These are phyloP conservation scores for Capromys pilorides DNA, from an alignment of 2,797 vertebrate species.

Conservation along the genomic window DNA sequence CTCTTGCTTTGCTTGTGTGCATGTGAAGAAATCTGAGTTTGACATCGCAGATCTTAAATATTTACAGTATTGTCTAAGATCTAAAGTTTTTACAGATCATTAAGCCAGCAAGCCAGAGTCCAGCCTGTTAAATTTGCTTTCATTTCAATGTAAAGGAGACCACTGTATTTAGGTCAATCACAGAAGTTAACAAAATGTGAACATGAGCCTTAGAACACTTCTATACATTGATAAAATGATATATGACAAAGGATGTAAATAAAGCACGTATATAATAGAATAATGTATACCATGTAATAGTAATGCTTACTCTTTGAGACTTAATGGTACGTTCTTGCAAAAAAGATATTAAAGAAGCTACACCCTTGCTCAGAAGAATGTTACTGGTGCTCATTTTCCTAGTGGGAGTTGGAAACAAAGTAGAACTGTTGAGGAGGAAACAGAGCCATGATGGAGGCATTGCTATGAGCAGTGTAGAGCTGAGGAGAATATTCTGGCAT, in stretches of 20 bases:
- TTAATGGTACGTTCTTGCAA: not conserved
- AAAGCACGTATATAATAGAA: not conserved
- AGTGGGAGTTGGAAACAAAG: not conserved
- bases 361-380: not conserved
- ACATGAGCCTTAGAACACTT: not conserved
- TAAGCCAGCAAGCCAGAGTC: constrained; percentile 18
- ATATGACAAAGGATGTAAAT: not conserved
- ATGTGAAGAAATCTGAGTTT: constrained; percentile 22
- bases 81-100: constrained; percentile 24
- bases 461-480: too few relatives aligned
- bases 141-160: not conserved
- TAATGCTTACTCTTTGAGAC: not conserved
- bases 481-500: not conserved
- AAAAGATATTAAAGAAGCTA: not conserved
- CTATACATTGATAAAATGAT: not conserved
- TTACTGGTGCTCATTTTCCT: not conserved
- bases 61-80: not conserved
- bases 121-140: not conserved
- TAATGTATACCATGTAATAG: not conserved
- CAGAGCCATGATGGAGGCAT: not conserved
- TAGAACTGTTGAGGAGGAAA: not conserved
- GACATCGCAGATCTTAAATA: not conserved
- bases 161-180: not conserved
- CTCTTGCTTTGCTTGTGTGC: constrained; percentile 38
- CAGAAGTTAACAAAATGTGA: not conserved